These are phyloP conservation scores for Melanostigma gelatinosum DNA, from an alignment of 2,113 vertebrate genomes.

Conservation along the genomic window DNA sequence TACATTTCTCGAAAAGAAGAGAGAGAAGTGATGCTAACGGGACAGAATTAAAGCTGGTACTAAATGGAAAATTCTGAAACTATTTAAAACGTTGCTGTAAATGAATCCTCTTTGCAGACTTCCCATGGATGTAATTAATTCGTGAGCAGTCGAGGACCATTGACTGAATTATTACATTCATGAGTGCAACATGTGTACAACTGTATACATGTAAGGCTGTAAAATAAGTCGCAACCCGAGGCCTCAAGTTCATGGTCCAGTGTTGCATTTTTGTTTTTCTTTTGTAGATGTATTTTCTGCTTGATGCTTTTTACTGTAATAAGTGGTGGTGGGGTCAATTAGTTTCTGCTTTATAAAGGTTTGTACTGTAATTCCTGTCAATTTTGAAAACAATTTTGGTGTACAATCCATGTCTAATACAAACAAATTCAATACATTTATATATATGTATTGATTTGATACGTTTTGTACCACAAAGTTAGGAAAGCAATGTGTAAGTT, in stretches of 20 bases:
- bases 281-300: no score
- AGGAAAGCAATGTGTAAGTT: no score
- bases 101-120: not conserved
- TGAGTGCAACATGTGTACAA: not conserved
- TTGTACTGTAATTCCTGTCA: no score
- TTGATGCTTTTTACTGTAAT: no score
- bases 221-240: slow-evolving; percentile 34
- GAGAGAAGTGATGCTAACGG: not conserved
- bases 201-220: no score
- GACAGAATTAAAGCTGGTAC: not conserved
- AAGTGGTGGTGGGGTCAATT: not conserved
- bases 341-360: no score
- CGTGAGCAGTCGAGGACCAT: slow-evolving; percentile 3
- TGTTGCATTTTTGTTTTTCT: not conserved
- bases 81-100: not conserved
- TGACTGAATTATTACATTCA: slow-evolving; percentile 12
- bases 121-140: slow-evolving; percentile 17
- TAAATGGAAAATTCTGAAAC: not conserved
- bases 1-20: not conserved
- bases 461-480: no score
- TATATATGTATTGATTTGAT: no score
- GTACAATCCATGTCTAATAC: no score
- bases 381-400: no score
- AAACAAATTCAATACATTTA: no score
- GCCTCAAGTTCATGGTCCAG: slow-evolving; percentile 6